Percentiles rank a stretch among this genome's conserved stretches.
These are phyloP conservation scores for Blennius ocellaris DNA, from an alignment of 2,113 vertebrate genomes.

Conservation along the genomic window DNA sequence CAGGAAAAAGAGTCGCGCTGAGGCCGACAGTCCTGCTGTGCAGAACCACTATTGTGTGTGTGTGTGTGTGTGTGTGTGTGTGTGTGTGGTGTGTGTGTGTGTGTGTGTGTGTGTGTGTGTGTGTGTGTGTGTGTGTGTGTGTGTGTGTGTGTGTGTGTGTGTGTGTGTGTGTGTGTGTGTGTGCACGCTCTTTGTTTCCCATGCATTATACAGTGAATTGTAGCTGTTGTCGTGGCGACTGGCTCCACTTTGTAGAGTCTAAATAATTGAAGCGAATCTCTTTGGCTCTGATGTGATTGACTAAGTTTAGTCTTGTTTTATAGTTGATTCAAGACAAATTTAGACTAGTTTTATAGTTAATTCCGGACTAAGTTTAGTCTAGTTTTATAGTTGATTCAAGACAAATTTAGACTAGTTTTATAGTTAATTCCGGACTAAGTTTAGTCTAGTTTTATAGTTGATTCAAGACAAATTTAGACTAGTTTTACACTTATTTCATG, in stretches of 20 bases:
- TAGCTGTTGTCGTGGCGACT: conserved; percentile 67
- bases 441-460: no score
- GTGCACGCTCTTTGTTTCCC: conserved; percentile 53
- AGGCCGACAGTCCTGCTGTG: conserved; percentile 58
- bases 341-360: no score
- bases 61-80: neutral
- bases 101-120: neutral
- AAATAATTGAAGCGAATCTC: conserved; percentile 13
- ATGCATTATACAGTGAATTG: conserved; percentile 69
- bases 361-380: no score
- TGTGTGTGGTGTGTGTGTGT: neutral
- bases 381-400: no score
- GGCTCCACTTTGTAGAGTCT: neutral
- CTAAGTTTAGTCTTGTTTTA: no score
- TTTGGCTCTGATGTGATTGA: neutral
- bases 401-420: no score
- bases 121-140: neutral
- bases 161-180: neutral
- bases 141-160: neutral
- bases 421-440: no score
- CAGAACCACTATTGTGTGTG: conserved; percentile 59
- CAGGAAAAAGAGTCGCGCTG: conserved; percentile 34
- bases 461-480: no score
- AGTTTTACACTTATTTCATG: no score
- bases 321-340: no score